phyloP scores from a whole-genome alignment of 2,888 invertebrate species.

The Crocallis elinguaria region DNA sequence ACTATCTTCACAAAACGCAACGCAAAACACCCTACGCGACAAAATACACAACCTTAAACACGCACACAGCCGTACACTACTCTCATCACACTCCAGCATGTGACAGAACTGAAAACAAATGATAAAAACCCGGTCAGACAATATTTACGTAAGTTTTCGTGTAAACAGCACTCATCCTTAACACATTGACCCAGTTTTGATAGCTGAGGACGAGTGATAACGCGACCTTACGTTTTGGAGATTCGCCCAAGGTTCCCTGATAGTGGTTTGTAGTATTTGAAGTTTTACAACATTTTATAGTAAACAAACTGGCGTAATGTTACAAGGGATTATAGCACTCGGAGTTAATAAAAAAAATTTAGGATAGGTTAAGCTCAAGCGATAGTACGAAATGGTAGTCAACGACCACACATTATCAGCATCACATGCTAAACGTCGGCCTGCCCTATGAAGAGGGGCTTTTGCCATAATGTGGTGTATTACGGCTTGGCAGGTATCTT shows the following conservation, averaged over 20 bases:
- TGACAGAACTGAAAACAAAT: conserved; percentile 32
- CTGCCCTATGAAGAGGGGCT: too few relatives aligned
- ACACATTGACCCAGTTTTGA: conserved; percentile 42
- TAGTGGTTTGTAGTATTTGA: not conserved
- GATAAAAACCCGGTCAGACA: conserved; percentile 40
- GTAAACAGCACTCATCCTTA: conserved; percentile 42
- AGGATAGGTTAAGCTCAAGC: too few relatives aligned
- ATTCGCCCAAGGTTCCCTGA: conserved; percentile 24
- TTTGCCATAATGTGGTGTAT: too few relatives aligned
- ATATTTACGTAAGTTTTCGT: conserved; percentile 30
- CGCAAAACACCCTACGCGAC: not conserved
- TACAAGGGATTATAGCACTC: not conserved
- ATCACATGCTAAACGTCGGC: too few relatives aligned
- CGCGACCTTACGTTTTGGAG: conserved; percentile 30
- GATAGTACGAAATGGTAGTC: too few relatives aligned
- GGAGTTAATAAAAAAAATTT: not conserved
- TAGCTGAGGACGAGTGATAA: conserved; percentile 29
- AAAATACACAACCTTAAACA: not conserved
- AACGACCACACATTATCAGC: too few relatives aligned
- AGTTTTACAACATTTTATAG: conserved; percentile 2
- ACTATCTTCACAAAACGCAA: not conserved
- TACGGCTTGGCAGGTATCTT: too few relatives aligned
- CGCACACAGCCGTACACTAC: not conserved
- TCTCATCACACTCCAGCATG: not conserved
- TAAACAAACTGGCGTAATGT: not conserved